These are phyloP conservation scores for Premnoplex brunnescens DNA, from an alignment of 2,797 vertebrate species.

Conservation along the genomic window DNA sequence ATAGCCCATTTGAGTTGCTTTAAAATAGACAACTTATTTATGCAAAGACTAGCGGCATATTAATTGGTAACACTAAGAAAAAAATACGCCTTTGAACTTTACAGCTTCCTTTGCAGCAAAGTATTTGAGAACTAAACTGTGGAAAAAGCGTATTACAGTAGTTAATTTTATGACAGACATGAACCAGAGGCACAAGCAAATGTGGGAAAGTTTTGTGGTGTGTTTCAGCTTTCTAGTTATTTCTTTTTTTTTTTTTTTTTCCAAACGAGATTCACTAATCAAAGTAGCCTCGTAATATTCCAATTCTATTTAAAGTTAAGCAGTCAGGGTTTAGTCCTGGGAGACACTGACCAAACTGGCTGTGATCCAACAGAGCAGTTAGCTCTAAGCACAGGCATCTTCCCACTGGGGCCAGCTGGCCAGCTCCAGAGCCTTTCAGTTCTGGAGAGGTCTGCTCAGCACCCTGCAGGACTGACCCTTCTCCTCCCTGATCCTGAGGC, in stretches of 20 bases:
- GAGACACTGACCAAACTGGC: not conserved
- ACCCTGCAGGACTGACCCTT: not conserved
- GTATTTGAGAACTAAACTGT: conserved; percentile 26
- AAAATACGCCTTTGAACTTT: conserved; percentile 55
- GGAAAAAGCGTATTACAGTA: conserved; percentile 25
- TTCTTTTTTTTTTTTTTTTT: not conserved
- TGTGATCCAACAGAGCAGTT: not conserved
- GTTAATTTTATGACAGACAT: conserved; percentile 53
- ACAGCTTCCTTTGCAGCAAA: conserved; percentile 45
- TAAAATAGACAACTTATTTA: conserved; percentile 72
- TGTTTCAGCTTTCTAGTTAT: not conserved
- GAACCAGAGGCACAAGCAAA: conserved; percentile 31
- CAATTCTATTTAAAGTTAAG: not conserved
- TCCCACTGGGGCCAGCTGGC: not conserved
- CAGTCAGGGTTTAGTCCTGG: not conserved
- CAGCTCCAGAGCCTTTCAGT: rapidly evolving
- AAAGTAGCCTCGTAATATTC: not conserved
- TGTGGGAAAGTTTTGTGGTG: conserved; percentile 26
- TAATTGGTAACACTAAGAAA: conserved; percentile 66
- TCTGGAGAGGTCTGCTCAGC: not conserved
- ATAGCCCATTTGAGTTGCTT: conserved; percentile 67
- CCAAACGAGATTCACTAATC: conserved; percentile 20
- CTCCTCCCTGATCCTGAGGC: not conserved
- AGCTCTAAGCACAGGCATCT: not conserved
- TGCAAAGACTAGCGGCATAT: conserved; percentile 59